These are phyloP conservation scores for Spea multiplicata DNA, from an alignment of 2,113 vertebrate species.

Conservation along the genomic window DNA sequence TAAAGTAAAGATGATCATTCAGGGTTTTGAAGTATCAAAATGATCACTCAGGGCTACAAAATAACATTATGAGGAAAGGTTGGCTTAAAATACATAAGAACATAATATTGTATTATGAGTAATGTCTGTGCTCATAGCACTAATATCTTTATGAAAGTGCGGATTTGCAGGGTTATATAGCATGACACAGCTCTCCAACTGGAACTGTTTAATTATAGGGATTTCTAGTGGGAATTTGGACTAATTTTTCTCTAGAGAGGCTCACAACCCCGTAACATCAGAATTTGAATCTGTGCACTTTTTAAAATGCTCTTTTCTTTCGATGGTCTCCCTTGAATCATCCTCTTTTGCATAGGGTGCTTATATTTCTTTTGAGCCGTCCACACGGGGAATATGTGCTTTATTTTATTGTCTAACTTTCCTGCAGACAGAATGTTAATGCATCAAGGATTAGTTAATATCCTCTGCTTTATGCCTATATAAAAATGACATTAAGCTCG, in stretches of 20 bases:
- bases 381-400: background rate
- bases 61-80: too few relatives aligned
- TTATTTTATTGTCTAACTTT: slow-evolving; percentile 24
- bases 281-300: slow-evolving; percentile 1
- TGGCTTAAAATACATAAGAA: too few relatives aligned
- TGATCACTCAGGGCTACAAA: too few relatives aligned
- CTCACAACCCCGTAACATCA: slow-evolving; percentile 4
- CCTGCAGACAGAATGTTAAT: slow-evolving; percentile 40
- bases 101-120: background rate
- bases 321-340: background rate
- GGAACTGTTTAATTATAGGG: slow-evolving; percentile 39
- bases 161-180: slow-evolving; percentile 36
- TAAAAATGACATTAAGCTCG: slow-evolving; percentile 47
- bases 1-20: too few relatives aligned
- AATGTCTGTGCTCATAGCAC: slow-evolving; percentile 7
- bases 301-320: background rate
- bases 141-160: slow-evolving; percentile 13
- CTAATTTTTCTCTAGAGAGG: slow-evolving; percentile 32
- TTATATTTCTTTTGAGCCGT: background rate
- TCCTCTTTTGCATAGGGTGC: background rate
- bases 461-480: slow-evolving; percentile 43
- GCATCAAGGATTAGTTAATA: slow-evolving; percentile 44
- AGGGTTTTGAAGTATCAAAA: too few relatives aligned
- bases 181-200: slow-evolving; percentile 31
- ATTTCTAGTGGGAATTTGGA: slow-evolving; percentile 30